Conservation (phyloP, 1,140 invertebrate genomes). For the Ceratitis capitata region DNA sequence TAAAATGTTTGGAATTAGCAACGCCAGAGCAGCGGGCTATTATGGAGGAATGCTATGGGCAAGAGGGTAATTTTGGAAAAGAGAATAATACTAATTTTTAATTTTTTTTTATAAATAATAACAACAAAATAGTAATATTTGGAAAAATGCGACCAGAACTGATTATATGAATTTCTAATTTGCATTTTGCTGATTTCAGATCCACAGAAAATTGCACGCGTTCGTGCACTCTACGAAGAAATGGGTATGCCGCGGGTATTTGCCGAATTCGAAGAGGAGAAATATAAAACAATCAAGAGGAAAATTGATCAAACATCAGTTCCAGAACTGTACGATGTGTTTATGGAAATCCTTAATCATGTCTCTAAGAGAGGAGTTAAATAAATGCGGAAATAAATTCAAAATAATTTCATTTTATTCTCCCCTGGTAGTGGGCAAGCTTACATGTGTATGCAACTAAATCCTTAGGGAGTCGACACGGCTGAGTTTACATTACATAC, state of each 20-base stretch:
- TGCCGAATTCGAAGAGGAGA: not conserved
- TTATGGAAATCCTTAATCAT: slow-evolving; percentile 77
- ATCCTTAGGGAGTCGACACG: no score
- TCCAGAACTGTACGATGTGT: slow-evolving; percentile 80
- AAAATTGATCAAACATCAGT: slow-evolving; percentile 83
- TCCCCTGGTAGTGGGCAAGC: no score
- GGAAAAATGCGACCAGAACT: no score
- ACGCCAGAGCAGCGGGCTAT: not conserved
- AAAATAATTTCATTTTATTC: no score
- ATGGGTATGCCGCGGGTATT: not conserved
- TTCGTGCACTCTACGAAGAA: slow-evolving; percentile 74
- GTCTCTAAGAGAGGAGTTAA: not conserved
- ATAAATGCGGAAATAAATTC: not conserved
- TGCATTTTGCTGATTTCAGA: slow-evolving; percentile 75
- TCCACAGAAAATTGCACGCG: slow-evolving; percentile 71
- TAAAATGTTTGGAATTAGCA: not conserved
- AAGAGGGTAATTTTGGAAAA: slow-evolving; percentile 64
- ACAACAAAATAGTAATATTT: no score
- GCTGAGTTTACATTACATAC: no score
- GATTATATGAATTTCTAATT: no score
- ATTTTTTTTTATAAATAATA: no score
- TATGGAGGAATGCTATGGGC: slow-evolving; percentile 6
- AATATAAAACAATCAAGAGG: slow-evolving; percentile 65
- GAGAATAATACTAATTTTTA: no score
- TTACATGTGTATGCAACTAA: no score